phyloP scores from a whole-genome alignment of 2,888 invertebrate genomes.

The Papilio gigon region DNA sequence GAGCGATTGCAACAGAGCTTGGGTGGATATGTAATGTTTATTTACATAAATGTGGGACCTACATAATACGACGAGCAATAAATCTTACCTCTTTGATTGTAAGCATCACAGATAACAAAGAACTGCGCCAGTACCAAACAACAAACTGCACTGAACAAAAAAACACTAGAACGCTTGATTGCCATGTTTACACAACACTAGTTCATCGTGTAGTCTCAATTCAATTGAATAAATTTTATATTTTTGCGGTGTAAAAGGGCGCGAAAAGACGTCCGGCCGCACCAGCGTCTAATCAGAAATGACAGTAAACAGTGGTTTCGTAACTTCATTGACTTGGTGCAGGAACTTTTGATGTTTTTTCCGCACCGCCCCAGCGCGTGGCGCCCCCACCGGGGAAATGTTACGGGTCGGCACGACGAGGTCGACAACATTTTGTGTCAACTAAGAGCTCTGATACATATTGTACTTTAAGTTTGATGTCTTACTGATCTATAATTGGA shows the following conservation, averaged over 20 bases:
- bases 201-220: constrained; percentile 21
- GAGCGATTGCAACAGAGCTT: too few relatives aligned
- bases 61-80: background rate
- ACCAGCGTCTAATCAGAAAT: constrained; percentile 73
- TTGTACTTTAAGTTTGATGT: too few relatives aligned
- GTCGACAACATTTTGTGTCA: constrained; percentile 60
- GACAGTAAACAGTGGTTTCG: constrained; percentile 67
- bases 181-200: constrained; percentile 49
- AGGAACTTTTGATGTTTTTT: constrained; percentile 76
- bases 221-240: constrained; percentile 7
- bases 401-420: constrained; percentile 49
- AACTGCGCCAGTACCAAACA: constrained; percentile 55
- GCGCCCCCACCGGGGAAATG: constrained; percentile 75
- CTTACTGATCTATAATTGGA: too few relatives aligned
- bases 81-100: constrained; percentile 73
- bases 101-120: constrained; percentile 58
- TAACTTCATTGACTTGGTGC: constrained; percentile 71
- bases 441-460: too few relatives aligned
- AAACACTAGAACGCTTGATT: constrained; percentile 47
- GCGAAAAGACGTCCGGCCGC: constrained; percentile 58
- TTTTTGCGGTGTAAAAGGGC: constrained; percentile 11
- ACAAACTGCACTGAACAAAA: constrained; percentile 47
- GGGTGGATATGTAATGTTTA: too few relatives aligned
- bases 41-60: background rate
- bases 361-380: constrained; percentile 67